These are phyloP conservation scores for Bimastos eiseni DNA, from an alignment of 2,888 invertebrate species.

Conservation along the genomic window DNA sequence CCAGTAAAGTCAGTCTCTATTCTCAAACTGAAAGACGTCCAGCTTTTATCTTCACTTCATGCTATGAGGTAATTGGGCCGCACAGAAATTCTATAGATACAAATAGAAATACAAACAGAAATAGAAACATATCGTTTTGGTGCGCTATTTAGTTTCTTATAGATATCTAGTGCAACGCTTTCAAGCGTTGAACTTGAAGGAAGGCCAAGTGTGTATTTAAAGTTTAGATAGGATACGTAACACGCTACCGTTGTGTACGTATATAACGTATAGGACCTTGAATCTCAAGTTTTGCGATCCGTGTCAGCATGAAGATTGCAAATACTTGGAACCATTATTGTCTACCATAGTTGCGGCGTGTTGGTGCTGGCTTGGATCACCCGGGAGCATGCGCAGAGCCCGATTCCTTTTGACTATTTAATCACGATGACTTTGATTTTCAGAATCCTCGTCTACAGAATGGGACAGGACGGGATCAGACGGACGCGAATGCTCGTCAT, in stretches of 20 bases:
- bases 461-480: not conserved
- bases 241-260: not conserved
- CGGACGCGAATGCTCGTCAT: not conserved
- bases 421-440: not conserved
- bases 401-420: not conserved
- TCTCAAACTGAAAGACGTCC: not conserved
- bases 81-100: not conserved
- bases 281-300: not conserved
- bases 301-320: not conserved
- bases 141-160: not conserved
- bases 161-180: not conserved
- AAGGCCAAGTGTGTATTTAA: too few species aligned
- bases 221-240: not conserved
- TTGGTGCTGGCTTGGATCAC: not conserved
- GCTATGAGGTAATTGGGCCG: too few species aligned
- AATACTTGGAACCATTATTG: not conserved
- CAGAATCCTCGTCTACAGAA: not conserved
- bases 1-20: not conserved
- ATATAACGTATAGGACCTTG: not conserved
- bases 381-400: not conserved
- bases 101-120: not conserved
- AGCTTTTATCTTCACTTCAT: too few species aligned
- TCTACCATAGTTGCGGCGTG: not conserved
- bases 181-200: not conserved
- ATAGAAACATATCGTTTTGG: too few species aligned